A percentile compares a stretch with the other conserved stretches of the same genome.
phyloP scores from a whole-genome alignment of 2,888 invertebrate species.

The Tachina lurida region DNA sequence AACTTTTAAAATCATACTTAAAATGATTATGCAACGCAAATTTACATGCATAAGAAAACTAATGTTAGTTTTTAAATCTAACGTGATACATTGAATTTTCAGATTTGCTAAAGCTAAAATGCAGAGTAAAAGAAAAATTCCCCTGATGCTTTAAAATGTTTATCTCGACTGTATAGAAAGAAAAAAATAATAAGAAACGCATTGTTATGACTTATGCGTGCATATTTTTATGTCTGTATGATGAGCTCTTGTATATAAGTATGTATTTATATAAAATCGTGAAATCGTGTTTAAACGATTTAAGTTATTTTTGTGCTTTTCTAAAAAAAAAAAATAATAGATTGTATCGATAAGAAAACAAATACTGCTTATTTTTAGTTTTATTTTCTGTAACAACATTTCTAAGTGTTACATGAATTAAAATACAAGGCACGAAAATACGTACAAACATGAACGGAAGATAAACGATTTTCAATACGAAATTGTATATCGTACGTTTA shows the following conservation, averaged over 20 bases:
- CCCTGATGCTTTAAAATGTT: background rate
- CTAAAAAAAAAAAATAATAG: slow-evolving; percentile 18
- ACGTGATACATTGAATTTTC: too few species aligned
- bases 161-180: background rate
- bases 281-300: slow-evolving; percentile 61
- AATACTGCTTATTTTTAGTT: slow-evolving; percentile 1
- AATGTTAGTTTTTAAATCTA: too few species aligned
- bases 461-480: background rate
- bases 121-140: background rate
- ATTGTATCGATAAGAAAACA: slow-evolving; percentile 52
- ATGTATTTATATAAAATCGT: slow-evolving; percentile 60
- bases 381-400: background rate
- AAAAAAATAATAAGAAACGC: slow-evolving; percentile 11
- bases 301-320: slow-evolving; percentile 39
- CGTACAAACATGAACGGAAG: background rate
- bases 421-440: background rate
- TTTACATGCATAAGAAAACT: too few species aligned
- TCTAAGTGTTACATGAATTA: slow-evolving; percentile 34
- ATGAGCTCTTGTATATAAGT: slow-evolving; percentile 37
- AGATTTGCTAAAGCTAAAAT: background rate
- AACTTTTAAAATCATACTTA: too few species aligned
- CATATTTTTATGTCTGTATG: slow-evolving; percentile 43
- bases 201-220: slow-evolving; percentile 56
- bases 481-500: background rate
- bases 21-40: too few species aligned